Evolutionary conservation across 2,113 vertebrate species (phyloP).

Genomic region (Forbesichthys papilliferus): DNA sequence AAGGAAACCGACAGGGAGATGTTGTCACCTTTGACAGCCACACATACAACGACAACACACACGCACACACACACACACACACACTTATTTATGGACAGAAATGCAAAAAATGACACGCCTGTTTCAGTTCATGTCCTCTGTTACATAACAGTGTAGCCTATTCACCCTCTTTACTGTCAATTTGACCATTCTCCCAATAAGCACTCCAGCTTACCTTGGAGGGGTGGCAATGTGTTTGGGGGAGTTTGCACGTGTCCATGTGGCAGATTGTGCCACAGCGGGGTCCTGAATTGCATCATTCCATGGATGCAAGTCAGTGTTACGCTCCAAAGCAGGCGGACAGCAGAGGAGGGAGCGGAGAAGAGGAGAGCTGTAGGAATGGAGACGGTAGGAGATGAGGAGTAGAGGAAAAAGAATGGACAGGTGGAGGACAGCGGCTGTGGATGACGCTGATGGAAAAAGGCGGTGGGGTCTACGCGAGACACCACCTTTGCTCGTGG

Average conservation of each 20-base stretch:
- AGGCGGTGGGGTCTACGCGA: background rate
- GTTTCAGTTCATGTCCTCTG: too few relatives aligned
- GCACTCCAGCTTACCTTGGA: constrained; percentile 52
- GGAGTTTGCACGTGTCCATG: constrained; percentile 73
- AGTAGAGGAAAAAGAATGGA: background rate
- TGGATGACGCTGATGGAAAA: too few relatives aligned
- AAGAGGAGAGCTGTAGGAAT: constrained; percentile 2
- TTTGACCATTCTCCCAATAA: constrained; percentile 62
- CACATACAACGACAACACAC: constrained; percentile 28
- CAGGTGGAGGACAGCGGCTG: background rate
- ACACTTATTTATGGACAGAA: constrained; percentile 4
- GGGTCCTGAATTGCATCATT: constrained; percentile 82
- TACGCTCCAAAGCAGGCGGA: constrained; percentile 57
- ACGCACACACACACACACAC: constrained; percentile 14
- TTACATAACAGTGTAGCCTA: background rate
- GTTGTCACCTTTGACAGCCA: constrained; percentile 59
- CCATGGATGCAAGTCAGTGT: constrained; percentile 80
- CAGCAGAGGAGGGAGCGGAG: constrained; percentile 43
- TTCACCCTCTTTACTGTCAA: constrained; percentile 22
- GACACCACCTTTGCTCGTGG: background rate
- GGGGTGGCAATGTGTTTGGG: constrained; percentile 12
- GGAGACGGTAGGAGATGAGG: background rate
- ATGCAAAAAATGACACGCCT: background rate
- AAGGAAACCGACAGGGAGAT: constrained; percentile 63
- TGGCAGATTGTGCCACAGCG: constrained; percentile 81